phyloP scores from a whole-genome alignment of 2,113 vertebrate species.

The Mungos mungo region DNA sequence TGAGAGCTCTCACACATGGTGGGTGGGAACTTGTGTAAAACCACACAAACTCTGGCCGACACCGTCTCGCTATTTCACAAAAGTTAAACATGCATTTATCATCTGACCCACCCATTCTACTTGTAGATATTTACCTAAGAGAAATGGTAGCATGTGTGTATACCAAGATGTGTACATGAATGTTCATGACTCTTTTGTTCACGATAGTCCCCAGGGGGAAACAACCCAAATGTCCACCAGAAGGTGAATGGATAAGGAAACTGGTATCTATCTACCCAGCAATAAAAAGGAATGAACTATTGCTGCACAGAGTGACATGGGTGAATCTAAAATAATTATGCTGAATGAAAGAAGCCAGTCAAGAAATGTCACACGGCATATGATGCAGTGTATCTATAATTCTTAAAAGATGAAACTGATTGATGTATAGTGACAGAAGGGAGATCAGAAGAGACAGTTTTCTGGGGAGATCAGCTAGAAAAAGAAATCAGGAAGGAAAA shows the following conservation, averaged over 20 bases:
- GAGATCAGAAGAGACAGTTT: background rate
- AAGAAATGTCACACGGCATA: background rate
- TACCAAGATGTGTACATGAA: background rate
- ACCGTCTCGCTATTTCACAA: background rate
- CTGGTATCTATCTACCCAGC: background rate
- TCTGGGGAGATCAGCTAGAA: background rate
- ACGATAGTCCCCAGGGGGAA: background rate
- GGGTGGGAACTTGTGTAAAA: background rate
- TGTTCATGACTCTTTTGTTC: background rate
- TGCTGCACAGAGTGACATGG: background rate
- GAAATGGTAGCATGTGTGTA: background rate
- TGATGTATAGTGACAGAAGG: background rate
- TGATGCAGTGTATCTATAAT: background rate
- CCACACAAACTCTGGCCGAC: background rate
- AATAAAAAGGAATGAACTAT: background rate
- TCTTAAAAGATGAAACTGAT: background rate
- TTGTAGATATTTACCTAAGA: background rate
- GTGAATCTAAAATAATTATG: background rate
- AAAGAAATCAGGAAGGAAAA: background rate
- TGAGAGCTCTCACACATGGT: background rate
- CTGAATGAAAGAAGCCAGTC: background rate
- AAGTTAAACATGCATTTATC: background rate
- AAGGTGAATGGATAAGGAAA: background rate
- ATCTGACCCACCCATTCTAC: background rate
- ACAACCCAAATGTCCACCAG: background rate